Evolutionary conservation across 2,113 vertebrate genomes (phyloP), one percentile per base, ranked within the genome.

Genomic region (Marmota monax): DNA sequence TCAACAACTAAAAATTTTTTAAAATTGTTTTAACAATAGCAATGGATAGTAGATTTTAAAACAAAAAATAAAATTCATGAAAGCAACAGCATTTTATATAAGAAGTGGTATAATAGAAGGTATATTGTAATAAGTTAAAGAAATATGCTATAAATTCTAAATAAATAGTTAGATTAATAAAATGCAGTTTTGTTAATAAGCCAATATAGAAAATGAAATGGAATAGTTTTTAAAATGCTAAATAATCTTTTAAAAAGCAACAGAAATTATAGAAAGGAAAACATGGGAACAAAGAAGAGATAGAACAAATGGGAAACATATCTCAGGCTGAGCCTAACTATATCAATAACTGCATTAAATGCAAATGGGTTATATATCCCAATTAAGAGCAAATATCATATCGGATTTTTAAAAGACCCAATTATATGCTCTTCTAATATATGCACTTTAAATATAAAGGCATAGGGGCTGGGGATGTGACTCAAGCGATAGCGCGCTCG

Each of bases 181-280:
- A 94, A 94, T 51, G 72, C 5, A 82, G 32, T 45, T 88, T 96
- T 88, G 34, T 18, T 65, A 78, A 88, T 45, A 96, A 86, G 34
- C 7, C n/a, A 82, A 83, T 14, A 58, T 25, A 87, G 58, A 56
- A 83, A 72, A 78, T 63, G 90, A 86, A 63, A 63, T 77, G 20
- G 42, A 92, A 90, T 73, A 78, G 74, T 70, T 29, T 17, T 63
- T 27, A 79, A 29, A 53, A 74, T 69, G 11, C 45, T 32, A 22
- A 94, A 74, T 82, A 74, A 87, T 87, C 69, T 85, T 56, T 78
- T 85, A 51, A 34, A 91, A 77, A 42, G 5, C 4, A 39, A 58
- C 25, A 34, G 22, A 18, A 42, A 86, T 58, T 51, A 58, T 58
- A 77, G 61, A 82, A 14, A 37, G 11, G 14, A 73, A 72, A 67